Evolutionary conservation across 2,113 vertebrate species (phyloP).

Genomic region (Shinisaurus crocodilurus): DNA sequence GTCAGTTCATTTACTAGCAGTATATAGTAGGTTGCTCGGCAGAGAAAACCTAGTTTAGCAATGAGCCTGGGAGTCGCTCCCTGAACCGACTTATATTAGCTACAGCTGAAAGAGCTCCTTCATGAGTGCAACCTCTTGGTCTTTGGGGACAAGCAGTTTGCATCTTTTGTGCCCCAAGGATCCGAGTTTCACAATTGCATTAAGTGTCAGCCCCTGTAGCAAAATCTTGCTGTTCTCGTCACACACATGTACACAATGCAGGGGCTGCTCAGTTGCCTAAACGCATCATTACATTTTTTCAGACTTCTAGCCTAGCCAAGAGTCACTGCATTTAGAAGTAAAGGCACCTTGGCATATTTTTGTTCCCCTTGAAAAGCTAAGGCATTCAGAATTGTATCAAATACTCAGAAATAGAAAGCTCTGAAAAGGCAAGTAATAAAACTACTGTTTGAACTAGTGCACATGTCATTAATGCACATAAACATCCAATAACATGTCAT

Average conservation of each 20-base stretch:
- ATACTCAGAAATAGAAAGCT: background rate
- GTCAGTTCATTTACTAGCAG: background rate
- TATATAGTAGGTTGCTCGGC: background rate
- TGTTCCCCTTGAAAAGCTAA: background rate
- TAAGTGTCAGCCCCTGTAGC: background rate
- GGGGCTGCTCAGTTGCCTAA: accelerated
- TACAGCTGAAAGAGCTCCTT: constrained; percentile 14
- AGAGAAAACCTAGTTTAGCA: background rate
- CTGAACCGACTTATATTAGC: constrained; percentile 12
- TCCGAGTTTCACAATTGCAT: background rate
- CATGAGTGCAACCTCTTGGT: background rate
- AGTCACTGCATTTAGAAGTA: background rate
- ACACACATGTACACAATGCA: background rate
- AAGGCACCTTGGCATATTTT: background rate
- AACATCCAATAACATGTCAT: background rate
- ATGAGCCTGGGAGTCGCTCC: background rate
- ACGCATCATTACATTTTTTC: background rate
- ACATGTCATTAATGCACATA: background rate
- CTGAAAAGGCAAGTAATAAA: background rate
- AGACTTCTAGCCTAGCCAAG: background rate
- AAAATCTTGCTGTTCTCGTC: background rate
- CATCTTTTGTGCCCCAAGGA: background rate
- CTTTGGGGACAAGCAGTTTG: background rate
- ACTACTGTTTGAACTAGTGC: background rate
- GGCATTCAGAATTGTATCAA: background rate